Evolutionary conservation across 2,113 vertebrate species (phyloP).

Genomic region (Dendrocopos noguchii): DNA sequence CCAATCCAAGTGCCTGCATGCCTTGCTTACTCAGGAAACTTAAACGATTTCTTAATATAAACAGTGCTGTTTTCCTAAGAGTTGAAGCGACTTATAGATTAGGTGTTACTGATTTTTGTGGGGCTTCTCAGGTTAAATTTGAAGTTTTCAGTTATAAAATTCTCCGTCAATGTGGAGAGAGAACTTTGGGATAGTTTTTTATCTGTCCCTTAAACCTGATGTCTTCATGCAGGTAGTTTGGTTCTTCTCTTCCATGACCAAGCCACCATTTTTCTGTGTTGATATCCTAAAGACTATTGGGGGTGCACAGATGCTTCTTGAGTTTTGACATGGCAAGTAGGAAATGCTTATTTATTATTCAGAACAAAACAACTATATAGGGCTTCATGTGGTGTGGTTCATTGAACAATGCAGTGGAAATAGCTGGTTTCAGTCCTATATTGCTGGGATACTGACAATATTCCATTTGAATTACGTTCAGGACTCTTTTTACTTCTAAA

Average conservation of each 20-base stretch:
- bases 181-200: not conserved
- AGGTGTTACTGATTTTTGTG: not conserved
- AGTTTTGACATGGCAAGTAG: not conserved
- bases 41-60: not conserved
- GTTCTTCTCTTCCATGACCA: not conserved
- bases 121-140: not conserved
- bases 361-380: not conserved
- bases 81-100: not conserved
- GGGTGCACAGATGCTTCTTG: not conserved
- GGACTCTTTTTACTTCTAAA: not conserved
- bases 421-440: not conserved
- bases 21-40: not conserved
- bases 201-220: not conserved
- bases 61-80: not conserved
- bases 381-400: not conserved
- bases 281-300: not conserved
- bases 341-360: not conserved
- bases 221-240: not conserved
- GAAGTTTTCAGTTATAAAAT: slow-evolving; percentile 1
- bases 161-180: not conserved
- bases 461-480: not conserved
- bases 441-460: not conserved
- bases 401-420: not conserved
- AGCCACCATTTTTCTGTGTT: not conserved
- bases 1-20: fast-evolving